Evolutionary conservation across 1,140 invertebrate genomes (phyloP), one percentile per base, ranked within the genome.

Genomic region (Mylabris phalerata): DNA sequence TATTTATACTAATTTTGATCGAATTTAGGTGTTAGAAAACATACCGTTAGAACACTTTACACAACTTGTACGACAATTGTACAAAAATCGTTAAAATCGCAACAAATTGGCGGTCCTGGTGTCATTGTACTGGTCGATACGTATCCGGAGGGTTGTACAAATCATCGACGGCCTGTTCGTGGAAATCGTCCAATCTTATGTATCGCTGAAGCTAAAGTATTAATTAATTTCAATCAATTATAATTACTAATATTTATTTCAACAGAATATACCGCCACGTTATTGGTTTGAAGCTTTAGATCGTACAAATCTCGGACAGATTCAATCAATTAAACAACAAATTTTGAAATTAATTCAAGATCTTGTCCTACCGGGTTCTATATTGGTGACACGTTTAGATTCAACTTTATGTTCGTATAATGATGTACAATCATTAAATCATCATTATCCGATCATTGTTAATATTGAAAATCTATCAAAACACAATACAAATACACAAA

Each of bases 101-200:
- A 32, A 32, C 47, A 66, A 55, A 59, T 79, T 4, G 78, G 78
- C 4, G 75, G 76, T 6, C 66, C 70, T 50, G 72, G 69, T 55
- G 68, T 65, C 50, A 70, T 80, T 50, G 66, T 79, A 40, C 70
- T 80, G 26, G 70, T 80, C 19, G 78, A 80, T 59, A 74, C 77
- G 69, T 80, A 74, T 70, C 78, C 78, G 25, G 66, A 71, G 62
- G 77, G 77, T 10, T 76, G 71, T 50, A 77, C 76, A 73, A 61
- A 69, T 43, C 39, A 25, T 41, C 24, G 38, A 39, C 46, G 42
- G 25, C 40, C 9, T 73, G 69, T 61, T 74, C 74, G 74, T 32
- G 76, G 77, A 57, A 77, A 77, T 59, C 75, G 77, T 11, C 75
- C 72, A 32, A 75, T 80, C 55, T 60, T 80, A n/a, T 80, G 78